Evolutionary conservation across 2,797 vertebrate genomes (phyloP).

Genomic region (Graptemys geographica): DNA sequence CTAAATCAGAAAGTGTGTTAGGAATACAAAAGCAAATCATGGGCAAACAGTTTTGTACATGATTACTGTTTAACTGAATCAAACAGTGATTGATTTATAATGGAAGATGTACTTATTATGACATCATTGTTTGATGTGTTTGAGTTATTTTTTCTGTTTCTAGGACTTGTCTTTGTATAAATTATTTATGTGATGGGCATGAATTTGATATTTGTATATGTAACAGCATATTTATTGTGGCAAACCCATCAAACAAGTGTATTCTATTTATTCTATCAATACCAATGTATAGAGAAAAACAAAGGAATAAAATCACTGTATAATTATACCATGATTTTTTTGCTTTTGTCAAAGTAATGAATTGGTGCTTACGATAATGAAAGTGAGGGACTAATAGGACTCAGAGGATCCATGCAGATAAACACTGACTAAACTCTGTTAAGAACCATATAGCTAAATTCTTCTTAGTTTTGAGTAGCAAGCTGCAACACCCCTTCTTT

Average conservation of each 20-base stretch:
- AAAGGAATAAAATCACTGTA: conserved; percentile 44
- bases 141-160: conserved; percentile 11
- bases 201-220: not conserved
- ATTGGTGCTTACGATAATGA: conserved; percentile 72
- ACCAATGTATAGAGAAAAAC: conserved; percentile 49
- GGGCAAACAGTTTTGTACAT: not conserved
- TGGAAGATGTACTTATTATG: not conserved
- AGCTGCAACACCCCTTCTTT: conserved; percentile 36
- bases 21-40: not conserved
- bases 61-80: conserved; percentile 15
- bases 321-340: conserved; percentile 7
- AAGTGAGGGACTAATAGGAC: conserved; percentile 53
- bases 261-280: conserved; percentile 63
- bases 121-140: not conserved
- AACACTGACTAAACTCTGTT: conserved; percentile 24
- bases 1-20: not conserved
- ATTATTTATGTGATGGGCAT: not conserved
- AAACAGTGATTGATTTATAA: not conserved
- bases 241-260: conserved; percentile 27
- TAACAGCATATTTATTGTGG: not conserved
- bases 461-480: conserved; percentile 46
- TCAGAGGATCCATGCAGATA: conserved; percentile 48
- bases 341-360: conserved; percentile 61
- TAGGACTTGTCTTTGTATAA: not conserved
- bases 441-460: conserved; percentile 48